Evolutionary conservation across 2,113 vertebrate genomes (phyloP).

Genomic region (Osmerus eperlanus): DNA sequence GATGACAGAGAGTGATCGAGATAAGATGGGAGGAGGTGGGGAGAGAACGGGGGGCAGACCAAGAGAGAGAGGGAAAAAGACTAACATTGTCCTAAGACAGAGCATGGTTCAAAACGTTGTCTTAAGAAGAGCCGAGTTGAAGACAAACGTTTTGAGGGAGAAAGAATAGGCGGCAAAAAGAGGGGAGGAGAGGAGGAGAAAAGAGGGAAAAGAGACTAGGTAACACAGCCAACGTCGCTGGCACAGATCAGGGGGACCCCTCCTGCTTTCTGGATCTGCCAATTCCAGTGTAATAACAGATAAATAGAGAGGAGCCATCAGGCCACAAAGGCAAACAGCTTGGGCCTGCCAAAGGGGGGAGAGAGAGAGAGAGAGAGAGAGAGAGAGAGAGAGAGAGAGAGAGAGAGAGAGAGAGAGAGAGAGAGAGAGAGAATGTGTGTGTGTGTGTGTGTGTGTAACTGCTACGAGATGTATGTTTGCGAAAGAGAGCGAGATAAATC

Average conservation of each 20-base stretch:
- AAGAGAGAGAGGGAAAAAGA: background rate
- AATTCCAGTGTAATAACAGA: constrained; percentile 75
- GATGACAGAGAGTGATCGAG: constrained; percentile 40
- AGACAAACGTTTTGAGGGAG: background rate
- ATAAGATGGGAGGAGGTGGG: constrained; percentile 13
- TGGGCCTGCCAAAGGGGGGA: constrained; percentile 71
- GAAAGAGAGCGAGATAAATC: background rate
- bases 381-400: no score
- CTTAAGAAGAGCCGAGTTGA: no score
- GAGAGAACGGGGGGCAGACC: constrained; percentile 19
- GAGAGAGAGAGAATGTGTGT: background rate
- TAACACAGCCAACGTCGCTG: constrained; percentile 56
- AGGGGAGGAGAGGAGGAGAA: constrained; percentile 3
- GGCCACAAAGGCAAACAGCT: constrained; percentile 75
- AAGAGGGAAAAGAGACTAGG: constrained; percentile 29
- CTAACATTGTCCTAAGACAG: no score
- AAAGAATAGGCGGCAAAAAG: constrained; percentile 1
- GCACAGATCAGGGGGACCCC: constrained; percentile 54
- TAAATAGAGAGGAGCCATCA: constrained; percentile 72
- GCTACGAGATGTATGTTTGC: background rate
- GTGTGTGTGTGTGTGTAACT: background rate
- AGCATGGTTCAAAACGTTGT: no score
- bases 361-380: no score
- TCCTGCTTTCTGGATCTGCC: constrained; percentile 69
- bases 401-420: no score